Base-by-base conservation (phyloP, 64 coral and sea anemone species). In the Actinia equina region DNA sequence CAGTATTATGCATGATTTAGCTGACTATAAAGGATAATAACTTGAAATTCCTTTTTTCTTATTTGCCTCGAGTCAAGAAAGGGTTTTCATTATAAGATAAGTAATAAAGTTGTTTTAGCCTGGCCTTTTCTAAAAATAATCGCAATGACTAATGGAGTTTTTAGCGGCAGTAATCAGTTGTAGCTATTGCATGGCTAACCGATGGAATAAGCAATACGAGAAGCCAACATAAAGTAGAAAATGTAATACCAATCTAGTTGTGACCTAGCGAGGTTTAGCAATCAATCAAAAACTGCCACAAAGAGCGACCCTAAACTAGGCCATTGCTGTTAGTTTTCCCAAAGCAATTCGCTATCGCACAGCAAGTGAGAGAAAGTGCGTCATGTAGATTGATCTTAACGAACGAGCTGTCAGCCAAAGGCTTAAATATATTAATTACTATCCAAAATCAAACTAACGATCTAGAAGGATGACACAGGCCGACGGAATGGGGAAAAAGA, bases 351-450 rank as follows among this genome's bases (percentile, higher is more conserved):
- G 69, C 69, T 74, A 15, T 74, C 12, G n/a, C 26, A 37, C 69
- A n/a, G 0, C 62, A 65, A 65, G 26, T 4, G 22, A 30, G 25
- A 74, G 25, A 27, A 41, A 15, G n/a, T 74, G 25, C 69, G 69
- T 74, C 69, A 74, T 11, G 41, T 57, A 6, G 55, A 57, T 30
- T 30, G 12, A 14, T 30, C 23, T 74, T 74, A 74, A 74, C 16
- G 69, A 74, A 74, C 11, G 26, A 74, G 13, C 8, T 74, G 69
- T 74, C 69, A 74, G 69, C 69, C 69, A 5, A 74, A 41, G 25
- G 69, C 25, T 74, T 74, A 41, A 74, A 14, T 74, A 74, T 26
- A 74, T 74, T 74, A 74, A 74, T 74, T 74, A 74, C 69, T 37
- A 7, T 18, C 37, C 26, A 74, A 15, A 74, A 74, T 74, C 27